Evolutionary conservation across 2,888 invertebrate species (phyloP).

Genomic region (Rotaria sp.): DNA sequence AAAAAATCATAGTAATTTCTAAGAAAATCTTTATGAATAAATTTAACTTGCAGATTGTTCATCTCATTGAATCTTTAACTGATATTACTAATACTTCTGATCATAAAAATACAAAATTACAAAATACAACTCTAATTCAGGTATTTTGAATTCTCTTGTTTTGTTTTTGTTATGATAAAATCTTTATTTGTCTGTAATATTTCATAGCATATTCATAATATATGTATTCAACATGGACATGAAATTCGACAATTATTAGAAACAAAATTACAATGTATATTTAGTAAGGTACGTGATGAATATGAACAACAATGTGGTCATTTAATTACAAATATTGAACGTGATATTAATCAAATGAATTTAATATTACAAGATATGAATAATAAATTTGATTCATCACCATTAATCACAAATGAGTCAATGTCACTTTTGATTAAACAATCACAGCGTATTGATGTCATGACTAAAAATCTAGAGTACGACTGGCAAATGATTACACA

Average conservation of each 20-base stretch:
- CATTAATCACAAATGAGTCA: background rate
- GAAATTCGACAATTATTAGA: background rate
- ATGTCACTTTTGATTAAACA: background rate
- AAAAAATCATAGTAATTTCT: background rate
- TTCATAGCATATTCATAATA: background rate
- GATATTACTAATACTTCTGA: background rate
- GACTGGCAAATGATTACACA: conserved; percentile 3
- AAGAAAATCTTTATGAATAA: background rate
- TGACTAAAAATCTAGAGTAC: background rate
- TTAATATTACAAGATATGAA: background rate
- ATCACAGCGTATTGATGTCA: conserved; percentile 15
- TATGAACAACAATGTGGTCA: background rate
- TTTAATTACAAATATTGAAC: background rate
- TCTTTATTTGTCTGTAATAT: background rate
- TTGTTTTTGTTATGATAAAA: background rate
- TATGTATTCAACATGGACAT: background rate
- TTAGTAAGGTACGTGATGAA: background rate
- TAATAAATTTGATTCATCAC: background rate
- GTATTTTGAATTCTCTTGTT: background rate
- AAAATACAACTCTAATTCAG: background rate
- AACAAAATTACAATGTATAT: background rate
- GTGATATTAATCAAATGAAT: conserved; percentile 1
- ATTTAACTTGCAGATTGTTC: background rate
- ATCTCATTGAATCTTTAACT: background rate
- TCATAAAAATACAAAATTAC: background rate